Evolutionary conservation across 2,888 invertebrate genomes (phyloP).

Genomic region (Sisyra nigra): DNA sequence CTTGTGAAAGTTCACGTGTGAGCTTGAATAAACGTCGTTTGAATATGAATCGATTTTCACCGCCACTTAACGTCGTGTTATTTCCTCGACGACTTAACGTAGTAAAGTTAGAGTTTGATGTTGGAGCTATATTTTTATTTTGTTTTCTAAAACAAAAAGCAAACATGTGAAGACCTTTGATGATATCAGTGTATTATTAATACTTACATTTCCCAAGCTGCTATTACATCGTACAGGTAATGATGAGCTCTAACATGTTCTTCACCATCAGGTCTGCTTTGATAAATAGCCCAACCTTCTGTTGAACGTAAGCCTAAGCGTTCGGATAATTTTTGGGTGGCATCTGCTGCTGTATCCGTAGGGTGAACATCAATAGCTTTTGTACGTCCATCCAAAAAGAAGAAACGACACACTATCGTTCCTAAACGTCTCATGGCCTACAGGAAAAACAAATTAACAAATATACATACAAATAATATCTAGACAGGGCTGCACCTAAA

Average conservation of each 20-base stretch:
- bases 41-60: slow-evolving; percentile 84
- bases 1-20: slow-evolving; percentile 79
- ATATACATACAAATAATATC: not conserved
- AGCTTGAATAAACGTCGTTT: slow-evolving; percentile 79
- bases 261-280: slow-evolving; percentile 72
- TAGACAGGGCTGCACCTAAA: no score
- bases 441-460: slow-evolving; percentile 12
- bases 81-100: slow-evolving; percentile 37
- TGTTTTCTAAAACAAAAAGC: slow-evolving; percentile 29
- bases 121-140: slow-evolving; percentile 35
- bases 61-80: slow-evolving; percentile 59
- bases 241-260: slow-evolving; percentile 84
- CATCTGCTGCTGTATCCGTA: slow-evolving; percentile 84
- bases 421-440: slow-evolving; percentile 81
- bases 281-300: slow-evolving; percentile 92
- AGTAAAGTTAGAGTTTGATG: slow-evolving; percentile 31
- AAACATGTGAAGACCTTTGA: slow-evolving; percentile 15
- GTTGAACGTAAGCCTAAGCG: slow-evolving; percentile 67
- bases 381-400: slow-evolving; percentile 87
- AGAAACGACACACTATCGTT: slow-evolving; percentile 85
- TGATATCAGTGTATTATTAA: slow-evolving; percentile 6
- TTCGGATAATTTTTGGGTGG: slow-evolving; percentile 75
- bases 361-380: slow-evolving; percentile 93
- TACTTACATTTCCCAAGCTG: slow-evolving; percentile 81
- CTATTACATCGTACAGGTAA: slow-evolving; percentile 85